Base-by-base conservation (phyloP, 2,113 vertebrate species). In the Spheniscus mendiculus region DNA sequence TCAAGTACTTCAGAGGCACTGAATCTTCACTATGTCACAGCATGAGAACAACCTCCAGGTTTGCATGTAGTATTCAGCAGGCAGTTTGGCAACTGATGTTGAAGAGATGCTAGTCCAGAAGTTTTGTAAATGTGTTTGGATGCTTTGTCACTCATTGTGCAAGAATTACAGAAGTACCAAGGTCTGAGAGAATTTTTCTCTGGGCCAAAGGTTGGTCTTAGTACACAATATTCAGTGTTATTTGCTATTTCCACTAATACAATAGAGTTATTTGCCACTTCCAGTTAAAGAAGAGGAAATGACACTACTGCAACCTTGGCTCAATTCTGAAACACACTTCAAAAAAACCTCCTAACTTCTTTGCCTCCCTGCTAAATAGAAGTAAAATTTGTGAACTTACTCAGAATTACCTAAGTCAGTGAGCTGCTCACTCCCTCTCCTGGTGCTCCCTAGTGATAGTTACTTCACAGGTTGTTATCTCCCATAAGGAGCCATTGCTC, bases 231-330 rank as follows among this genome's bases (percentile, higher is more conserved):
- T 7, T 59, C 45, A n/a, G 12, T 25, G 29, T 55, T n/a, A 86
- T 50, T 42, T 78, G 45, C n/a, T 70, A 58, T 22, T 96, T 96
- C 34, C 83, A 89, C 62, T 59, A 96, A 83, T 18, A 88, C 40
- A 56, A 84, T 18, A 66, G 6, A 40, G 23, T 27, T 73, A 83
- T n/a, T 85, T 65, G 15, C 36, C 15, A 87, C 52, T 81, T 92
- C 71, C 80, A 91, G 69, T 34, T 78, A 89, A 89, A 80, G 63
- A 13, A 81, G 10, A 84, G 38, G 61, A 95, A 89, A 89, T 50
- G 1, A 88, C 19, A 61, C 52, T 52, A 50, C 36, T 72, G 40
- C 27, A 91, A 52, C 16, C 52, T 45, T 65, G n/a, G 44, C 44
- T 44, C 50, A 73, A 49, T 55, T 91, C 36, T 49, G 18, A 70